Base-by-base conservation (phyloP, 2,113 vertebrate genomes). In the Pedetes capensis region DNA sequence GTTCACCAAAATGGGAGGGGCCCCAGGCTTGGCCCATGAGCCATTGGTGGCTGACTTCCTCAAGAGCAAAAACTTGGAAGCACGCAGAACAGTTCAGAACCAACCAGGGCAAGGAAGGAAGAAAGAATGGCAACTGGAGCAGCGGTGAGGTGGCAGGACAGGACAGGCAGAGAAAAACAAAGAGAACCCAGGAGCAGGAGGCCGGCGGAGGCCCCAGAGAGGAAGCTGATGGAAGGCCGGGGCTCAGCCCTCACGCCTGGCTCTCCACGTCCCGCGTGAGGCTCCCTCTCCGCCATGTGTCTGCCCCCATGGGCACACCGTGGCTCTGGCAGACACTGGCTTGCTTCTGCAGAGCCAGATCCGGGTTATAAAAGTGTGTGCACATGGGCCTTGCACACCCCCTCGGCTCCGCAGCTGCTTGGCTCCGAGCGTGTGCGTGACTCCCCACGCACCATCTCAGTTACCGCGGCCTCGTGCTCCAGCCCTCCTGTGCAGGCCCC, bases 371-470 rank as follows among this genome's bases (percentile, higher is more conserved):
- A 64, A 91, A 94, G 64, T 44, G 63, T 53, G 53, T n/a, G 2
- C 59, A 83, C 91, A 95, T 57, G 51, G 42, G 84, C 78, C 79
- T 97, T 61, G 93, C 64, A 81, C 85, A 87, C 86, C 79, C 82
- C 89, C 53, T 80, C 92, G 92, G 49, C 80, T 80, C 92, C 90
- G 49, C 80, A 85, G 81, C 93, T 94, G 88, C 80, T 87, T 51
- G 71, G 23, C 20, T 10, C 18, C 71, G 61, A n/a, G 0, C 3
- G n/a, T 17, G n/a, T 20, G 55, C 49, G 6, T 94, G 97, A 96
- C 66, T 97, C 90, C 89, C 63, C 37, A n/a, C 80, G 74, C 82
- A 53, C 10, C 78, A 86, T 87, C 96, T 95, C 92, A 93, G 85
- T 95, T 78, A 95, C 76, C 59, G 68, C 93, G 96, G 42, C 68